Conservation (phyloP, 2,888 invertebrate genomes). For the Antheraea assamensis region DNA sequence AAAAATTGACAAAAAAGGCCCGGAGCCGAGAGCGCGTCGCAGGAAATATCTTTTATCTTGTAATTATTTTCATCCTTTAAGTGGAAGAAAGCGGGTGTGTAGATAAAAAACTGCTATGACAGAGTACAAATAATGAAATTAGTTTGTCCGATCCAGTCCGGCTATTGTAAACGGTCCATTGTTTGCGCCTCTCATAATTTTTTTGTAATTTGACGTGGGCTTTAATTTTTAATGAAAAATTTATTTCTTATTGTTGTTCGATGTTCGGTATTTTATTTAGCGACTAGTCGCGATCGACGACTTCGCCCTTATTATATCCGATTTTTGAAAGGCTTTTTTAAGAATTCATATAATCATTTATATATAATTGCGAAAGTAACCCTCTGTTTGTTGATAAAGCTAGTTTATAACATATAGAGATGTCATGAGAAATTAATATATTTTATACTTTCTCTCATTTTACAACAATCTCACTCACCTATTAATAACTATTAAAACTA, state of each 20-base stretch:
- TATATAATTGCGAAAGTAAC: too few species aligned
- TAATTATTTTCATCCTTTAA: conserved; percentile 82
- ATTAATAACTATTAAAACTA: too few species aligned
- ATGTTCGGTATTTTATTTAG: not conserved
- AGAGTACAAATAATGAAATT: conserved; percentile 55
- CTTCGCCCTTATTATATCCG: not conserved
- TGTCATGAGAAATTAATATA: too few species aligned
- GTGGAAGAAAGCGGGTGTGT: conserved; percentile 62
- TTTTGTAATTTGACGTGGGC: conserved; percentile 11
- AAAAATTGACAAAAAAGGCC: conserved; percentile 44
- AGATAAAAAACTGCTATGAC: conserved; percentile 56
- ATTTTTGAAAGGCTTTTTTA: not conserved
- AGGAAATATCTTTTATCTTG: conserved; percentile 78
- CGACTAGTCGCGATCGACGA: not conserved
- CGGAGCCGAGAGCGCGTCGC: conserved; percentile 33
- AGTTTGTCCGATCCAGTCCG: conserved; percentile 71
- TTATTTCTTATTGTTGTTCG: conserved; percentile 10
- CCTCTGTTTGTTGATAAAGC: too few species aligned
- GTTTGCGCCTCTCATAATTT: conserved; percentile 27
- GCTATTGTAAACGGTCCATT: conserved; percentile 43
- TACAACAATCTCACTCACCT: too few species aligned
- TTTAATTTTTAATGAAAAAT: conserved; percentile 45
- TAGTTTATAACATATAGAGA: too few species aligned
- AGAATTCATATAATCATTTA: too few species aligned
- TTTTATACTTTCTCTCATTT: too few species aligned